Base-by-base conservation (phyloP, 2,888 invertebrate species). In the Imbricaverruca yamaguchii region DNA sequence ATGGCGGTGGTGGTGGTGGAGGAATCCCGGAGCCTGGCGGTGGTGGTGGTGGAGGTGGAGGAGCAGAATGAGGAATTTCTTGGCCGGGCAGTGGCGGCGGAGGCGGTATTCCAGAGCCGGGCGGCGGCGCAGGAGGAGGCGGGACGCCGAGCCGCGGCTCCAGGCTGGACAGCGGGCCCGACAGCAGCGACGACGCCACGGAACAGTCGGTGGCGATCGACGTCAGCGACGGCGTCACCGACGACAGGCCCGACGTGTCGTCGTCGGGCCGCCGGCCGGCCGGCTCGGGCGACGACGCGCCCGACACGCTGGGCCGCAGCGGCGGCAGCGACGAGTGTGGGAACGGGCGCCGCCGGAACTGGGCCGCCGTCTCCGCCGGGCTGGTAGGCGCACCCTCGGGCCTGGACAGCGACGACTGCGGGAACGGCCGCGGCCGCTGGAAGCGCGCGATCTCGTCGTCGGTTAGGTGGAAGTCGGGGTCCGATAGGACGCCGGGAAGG, bases 1-100 rank as follows among this genome's bases (percentile, higher is more conserved):
- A 63, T 18, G 81, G 81, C 6, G 57, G 69, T 39, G 39, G 83
- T 25, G 85, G 84, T 65, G 86, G 86, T 21, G 86, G 86, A 0
- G 55, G 81, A 56, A 63, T 55, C 1, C 77, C 65, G 21, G 67
- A 23, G 2, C 57, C 74, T 18, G 81, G 81, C 6, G 57, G 69
- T 39, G 39, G 39, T 39, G 39, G 39, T 39, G 39, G 39, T 25
- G 81, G 83, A 18, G 84, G 84, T 39, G 82, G 82, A 56, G 83
- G 83, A 57, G 83, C 84, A 67, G 86, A 86, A 23, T 85, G 86
- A 0, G 55, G 81, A 56, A 63, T 55, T 3, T 57, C 65, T 11
- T 74, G 23, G 0, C 59, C 77, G 15, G 81, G 81, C 6, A 67
- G 74, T n/a, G 84, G 83, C 23, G 84, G 84, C 25, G 82, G 86